Evolutionary conservation across 1,140 invertebrate species (phyloP).

Genomic region (Mamestra configurata): DNA sequence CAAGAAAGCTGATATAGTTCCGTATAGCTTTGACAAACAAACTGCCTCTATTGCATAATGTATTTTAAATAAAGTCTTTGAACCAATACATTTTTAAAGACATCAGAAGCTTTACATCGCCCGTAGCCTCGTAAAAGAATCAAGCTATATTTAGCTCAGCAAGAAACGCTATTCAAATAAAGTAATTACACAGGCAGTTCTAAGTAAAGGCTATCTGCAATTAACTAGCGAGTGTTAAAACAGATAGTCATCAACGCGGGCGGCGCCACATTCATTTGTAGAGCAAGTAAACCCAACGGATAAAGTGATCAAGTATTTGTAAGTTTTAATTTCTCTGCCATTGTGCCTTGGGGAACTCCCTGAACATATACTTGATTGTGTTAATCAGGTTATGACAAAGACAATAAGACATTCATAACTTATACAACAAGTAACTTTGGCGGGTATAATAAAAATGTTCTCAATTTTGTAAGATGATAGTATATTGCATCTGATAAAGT

Average conservation of each 20-base stretch:
- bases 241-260: slow-evolving; percentile 13
- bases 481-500: no score
- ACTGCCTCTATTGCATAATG: not conserved
- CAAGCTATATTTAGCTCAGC: slow-evolving; percentile 2
- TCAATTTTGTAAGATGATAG: no score
- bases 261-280: slow-evolving; percentile 23
- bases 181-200: slow-evolving; percentile 16
- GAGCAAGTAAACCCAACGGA: not conserved
- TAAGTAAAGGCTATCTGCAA: slow-evolving; percentile 6
- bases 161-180: slow-evolving; percentile 21
- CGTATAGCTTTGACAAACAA: not conserved
- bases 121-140: not conserved
- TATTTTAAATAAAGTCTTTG: no score
- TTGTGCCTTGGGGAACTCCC: slow-evolving; percentile 8
- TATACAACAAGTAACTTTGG: not conserved
- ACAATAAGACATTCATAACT: not conserved
- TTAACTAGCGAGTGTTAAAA: slow-evolving; percentile 8
- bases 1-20: not conserved
- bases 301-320: not conserved
- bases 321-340: not conserved
- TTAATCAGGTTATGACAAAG: not conserved
- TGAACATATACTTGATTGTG: not conserved
- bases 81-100: no score
- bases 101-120: not conserved
- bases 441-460: no score